Conservation (phyloP, 2,113 vertebrate species). For the Entomyzon cyanotis region DNA sequence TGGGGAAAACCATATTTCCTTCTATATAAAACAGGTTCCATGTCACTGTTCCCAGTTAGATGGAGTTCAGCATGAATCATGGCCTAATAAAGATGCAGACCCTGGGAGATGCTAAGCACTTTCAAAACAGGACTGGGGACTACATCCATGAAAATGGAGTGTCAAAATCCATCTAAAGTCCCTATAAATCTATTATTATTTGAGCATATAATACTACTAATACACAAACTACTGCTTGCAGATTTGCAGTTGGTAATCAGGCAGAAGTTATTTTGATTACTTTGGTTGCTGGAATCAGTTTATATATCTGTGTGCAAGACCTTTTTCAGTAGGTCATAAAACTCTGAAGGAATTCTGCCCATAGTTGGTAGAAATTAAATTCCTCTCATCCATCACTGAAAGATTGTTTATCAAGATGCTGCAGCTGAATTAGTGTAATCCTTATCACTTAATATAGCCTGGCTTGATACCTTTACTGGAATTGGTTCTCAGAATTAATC, state of each 20-base stretch:
- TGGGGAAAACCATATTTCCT: neutral
- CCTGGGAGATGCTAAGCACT: neutral
- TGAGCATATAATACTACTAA: neutral
- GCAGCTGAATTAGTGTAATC: slow-evolving; percentile 52
- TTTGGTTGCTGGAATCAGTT: neutral
- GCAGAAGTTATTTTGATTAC: neutral
- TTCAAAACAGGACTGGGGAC: neutral
- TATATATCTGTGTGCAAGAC: neutral
- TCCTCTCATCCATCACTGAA: slow-evolving; percentile 28
- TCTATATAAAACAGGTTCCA: neutral
- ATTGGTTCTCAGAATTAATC: slow-evolving; percentile 65
- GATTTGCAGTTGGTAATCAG: neutral
- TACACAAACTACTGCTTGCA: neutral
- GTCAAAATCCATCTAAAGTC: neutral
- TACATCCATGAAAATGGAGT: neutral
- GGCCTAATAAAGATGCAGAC: neutral
- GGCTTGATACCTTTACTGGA: slow-evolving; percentile 29
- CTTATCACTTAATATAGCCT: slow-evolving; percentile 49
- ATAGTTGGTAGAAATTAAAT: slow-evolving; percentile 34
- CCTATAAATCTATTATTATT: neutral
- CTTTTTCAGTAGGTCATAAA: slow-evolving; percentile 15
- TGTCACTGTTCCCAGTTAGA: neutral
- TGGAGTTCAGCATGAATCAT: neutral
- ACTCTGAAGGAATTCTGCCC: neutral
- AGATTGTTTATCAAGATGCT: slow-evolving; percentile 64